Evolutionary conservation across 2,797 vertebrate genomes (phyloP).

Genomic region (Pseudopleuronectes americanus): DNA sequence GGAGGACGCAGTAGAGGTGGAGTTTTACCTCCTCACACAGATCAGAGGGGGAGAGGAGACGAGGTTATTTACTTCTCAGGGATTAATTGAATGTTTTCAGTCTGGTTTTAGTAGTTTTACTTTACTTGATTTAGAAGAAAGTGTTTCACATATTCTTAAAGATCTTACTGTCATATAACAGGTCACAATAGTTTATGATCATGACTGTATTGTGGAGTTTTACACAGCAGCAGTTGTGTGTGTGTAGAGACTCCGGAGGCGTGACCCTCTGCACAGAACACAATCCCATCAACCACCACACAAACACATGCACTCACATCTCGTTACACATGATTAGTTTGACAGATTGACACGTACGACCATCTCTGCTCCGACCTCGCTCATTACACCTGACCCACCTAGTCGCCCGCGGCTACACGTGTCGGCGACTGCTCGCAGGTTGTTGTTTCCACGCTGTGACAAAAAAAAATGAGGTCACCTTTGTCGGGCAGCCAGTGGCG

Average conservation of each 20-base stretch:
- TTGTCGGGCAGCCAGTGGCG: constrained; percentile 13
- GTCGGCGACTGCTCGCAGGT: constrained; percentile 5
- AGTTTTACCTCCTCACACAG: no score
- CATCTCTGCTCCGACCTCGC: constrained; percentile 47
- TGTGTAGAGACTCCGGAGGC: constrained; percentile 5
- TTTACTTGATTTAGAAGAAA: no score
- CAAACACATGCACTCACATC: constrained; percentile 28
- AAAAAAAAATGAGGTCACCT: constrained; percentile 66
- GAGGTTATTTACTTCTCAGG: no score
- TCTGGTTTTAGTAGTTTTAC: no score
- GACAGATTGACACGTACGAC: constrained; percentile 56
- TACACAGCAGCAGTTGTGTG: not conserved
- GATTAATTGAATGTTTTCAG: no score
- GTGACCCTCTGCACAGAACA: not conserved
- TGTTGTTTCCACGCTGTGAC: constrained; percentile 32
- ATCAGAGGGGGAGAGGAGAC: no score
- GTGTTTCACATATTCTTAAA: no score
- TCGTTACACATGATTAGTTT: constrained; percentile 62
- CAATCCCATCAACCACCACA: constrained; percentile 19
- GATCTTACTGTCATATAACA: no score
- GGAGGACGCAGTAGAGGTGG: no score
- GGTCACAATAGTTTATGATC: no score
- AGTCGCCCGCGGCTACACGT: constrained; percentile 25
- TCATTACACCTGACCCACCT: constrained; percentile 4
- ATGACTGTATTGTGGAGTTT: no score